These are phyloP conservation scores for Mythimna vitellina DNA, from an alignment of 2,888 invertebrate species.

Conservation along the genomic window DNA sequence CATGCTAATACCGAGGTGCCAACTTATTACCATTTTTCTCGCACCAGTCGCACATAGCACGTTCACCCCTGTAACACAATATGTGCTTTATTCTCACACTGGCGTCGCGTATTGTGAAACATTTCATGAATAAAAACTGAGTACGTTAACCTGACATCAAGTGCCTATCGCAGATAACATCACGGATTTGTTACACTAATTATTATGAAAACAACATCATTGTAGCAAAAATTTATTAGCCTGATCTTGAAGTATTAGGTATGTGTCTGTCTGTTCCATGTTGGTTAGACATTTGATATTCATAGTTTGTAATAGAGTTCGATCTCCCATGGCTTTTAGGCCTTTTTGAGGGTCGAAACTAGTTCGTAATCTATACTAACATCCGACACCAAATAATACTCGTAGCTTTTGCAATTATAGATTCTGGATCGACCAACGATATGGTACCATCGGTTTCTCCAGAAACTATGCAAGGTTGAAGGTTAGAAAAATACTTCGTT, in stretches of 20 bases:
- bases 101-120: conserved; percentile 46
- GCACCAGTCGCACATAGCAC: conserved; percentile 31
- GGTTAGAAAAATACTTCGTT: too few species aligned
- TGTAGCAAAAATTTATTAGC: conserved; percentile 20
- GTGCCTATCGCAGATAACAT: conserved; percentile 36
- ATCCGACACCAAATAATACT: neutral
- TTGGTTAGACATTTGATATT: neutral
- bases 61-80: conserved; percentile 48
- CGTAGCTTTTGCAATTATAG: neutral
- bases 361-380: neutral
- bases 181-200: conserved; percentile 35
- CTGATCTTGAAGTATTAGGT: neutral
- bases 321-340: neutral
- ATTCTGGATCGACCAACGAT: neutral
- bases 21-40: conserved; percentile 44
- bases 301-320: neutral
- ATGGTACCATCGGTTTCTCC: neutral
- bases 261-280: neutral
- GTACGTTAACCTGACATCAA: conserved; percentile 55
- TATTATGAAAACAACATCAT: conserved; percentile 32
- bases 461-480: neutral
- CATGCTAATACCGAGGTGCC: neutral
- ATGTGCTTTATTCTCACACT: conserved; percentile 58
- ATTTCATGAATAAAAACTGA: conserved; percentile 50
- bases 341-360: neutral